Base-by-base conservation (phyloP, 2,888 invertebrate species). In the Corythucha ciliata region DNA sequence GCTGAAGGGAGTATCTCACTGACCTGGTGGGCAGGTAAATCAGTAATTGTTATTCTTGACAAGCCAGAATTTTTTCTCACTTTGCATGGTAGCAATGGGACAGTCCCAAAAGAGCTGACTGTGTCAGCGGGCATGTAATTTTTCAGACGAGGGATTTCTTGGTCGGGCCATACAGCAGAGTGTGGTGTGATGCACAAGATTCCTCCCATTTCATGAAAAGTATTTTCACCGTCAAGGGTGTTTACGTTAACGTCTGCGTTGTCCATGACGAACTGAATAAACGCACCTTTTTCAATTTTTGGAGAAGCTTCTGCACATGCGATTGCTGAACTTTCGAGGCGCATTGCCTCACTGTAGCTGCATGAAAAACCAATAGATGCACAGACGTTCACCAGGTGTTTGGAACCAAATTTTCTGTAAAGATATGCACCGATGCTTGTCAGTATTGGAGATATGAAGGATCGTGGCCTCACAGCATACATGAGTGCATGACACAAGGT, bases 171-270 rank as follows among this genome's bases (percentile, higher is more conserved):
- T 29, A 48, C 39, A 26, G 48, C 37, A 8, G n/a, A 25, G 14
- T 40, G 20, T n/a, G 48, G 48, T 22, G 48, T 40, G 16, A 48
- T 24, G 20, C 10, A 12, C 39, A 40, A 2, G 18, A 48, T 37
- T 22, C 39, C 48, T 12, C 39, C 48, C 37, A 48, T 39, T 22
- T 40, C 44, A 27, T 42, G 44, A 14, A 42, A 42, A 8, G n/a
- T n/a, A n/a, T n/a, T n/a, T n/a, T 40, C 7, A 12, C 33, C 47
- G 36, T 47, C 47, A 14, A 47, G 12, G 18, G 37, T 48, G 21
- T 48, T 20, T 3, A 50, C 50, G 52, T 58, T 59, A 40, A 58
- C 52, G 39, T 61, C 58, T 10, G 58, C 59, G 42, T 60, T 58
- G 42, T 62, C 58, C 42, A 57, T 59, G 42, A 53, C 50, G 21